A percentile compares a stretch with the other conserved stretches of the same genome.
phyloP scores from a whole-genome alignment of 2,888 invertebrate genomes.

The Pseudanteris insignis region DNA sequence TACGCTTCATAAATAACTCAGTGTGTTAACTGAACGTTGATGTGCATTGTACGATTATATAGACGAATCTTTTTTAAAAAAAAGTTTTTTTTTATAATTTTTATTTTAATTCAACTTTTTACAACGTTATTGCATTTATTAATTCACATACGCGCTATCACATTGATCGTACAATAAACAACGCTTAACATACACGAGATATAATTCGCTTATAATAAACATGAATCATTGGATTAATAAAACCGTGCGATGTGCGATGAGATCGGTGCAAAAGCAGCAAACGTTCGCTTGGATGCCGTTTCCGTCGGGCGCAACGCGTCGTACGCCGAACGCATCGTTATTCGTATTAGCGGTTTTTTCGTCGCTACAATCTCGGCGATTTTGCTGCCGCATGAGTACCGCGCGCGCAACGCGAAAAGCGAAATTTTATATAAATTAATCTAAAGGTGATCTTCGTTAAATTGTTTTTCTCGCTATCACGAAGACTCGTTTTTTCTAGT shows the following conservation, averaged over 20 bases:
- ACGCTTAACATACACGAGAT: conserved; percentile 32
- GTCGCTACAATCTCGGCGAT: conserved; percentile 25
- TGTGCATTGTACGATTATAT: conserved; percentile 38
- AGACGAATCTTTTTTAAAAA: no score
- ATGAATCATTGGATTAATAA: conserved; percentile 15
- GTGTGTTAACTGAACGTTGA: conserved; percentile 32
- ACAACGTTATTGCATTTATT: conserved; percentile 35
- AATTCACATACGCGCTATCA: conserved; percentile 26
- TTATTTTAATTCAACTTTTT: conserved; percentile 28
- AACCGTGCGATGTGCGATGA: conserved; percentile 22
- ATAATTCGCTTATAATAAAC: conserved; percentile 24
- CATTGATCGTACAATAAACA: conserved; percentile 39
- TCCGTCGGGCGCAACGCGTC: conserved; percentile 19
- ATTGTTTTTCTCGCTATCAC: conserved; percentile 2
- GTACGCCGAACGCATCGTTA: conserved; percentile 20
- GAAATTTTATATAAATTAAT: conserved; percentile 43
- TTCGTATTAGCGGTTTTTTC: conserved; percentile 24
- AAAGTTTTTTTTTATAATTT: conserved; percentile 20
- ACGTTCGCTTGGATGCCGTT: conserved; percentile 7
- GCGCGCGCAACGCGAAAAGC: conserved; percentile 37
- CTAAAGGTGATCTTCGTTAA: conserved; percentile 41
- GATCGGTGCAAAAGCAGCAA: background rate
- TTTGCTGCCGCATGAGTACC: conserved; percentile 32
- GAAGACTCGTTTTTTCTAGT: conserved; percentile 3
- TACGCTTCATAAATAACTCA: conserved; percentile 32